Evolutionary conservation across 2,113 vertebrate species (phyloP), one percentile per base, ranked within the genome.

Genomic region (Notiomystis cincta): DNA sequence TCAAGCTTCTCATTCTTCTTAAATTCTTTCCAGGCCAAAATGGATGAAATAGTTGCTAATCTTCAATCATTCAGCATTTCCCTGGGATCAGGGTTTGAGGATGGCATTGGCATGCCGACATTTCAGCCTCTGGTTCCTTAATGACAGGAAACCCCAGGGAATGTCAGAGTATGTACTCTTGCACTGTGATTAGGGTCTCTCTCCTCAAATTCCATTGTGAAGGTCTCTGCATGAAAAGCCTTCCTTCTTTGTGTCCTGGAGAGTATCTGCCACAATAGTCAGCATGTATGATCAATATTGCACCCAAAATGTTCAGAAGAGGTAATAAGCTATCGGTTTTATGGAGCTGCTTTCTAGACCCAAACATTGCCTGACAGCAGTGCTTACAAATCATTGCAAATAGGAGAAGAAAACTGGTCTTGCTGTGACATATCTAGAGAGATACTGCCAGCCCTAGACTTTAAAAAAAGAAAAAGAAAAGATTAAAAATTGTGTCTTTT

Each of bases 21-120:
- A 96, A 90, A 97, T 96, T 96, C 90, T 95, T 95, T 96, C 90
- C 88, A 96, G 90, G 93, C 93, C 90, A 89, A 93, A 94, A 95
- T 50, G 92, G 87, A 92, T 96, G 95, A 96, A 96, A 91, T 90
- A 82, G 79, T 93, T 90, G 92, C 90, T 97, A 94, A 96, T 93
- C 67, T 78, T 93, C 96, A 92, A 75, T 96, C 95, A 93, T 87
- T 89, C 82, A 80, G 70, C 53, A 31, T 94, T 82, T 93, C 80
- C n/a, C 53, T 96, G 78, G 91, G 78, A 82, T 92, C 45, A 5
- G 53, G 19, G 24, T 93, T 60, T 11, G n/a, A 82, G 72, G 87
- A 88, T 35, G 65, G 80, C 70, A 47, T 81, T 22, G 57, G 69
- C 1, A 0, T 25, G 70, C 64, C 2, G 2, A 60, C 5, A 21